Evolutionary conservation across 2,113 vertebrate genomes (phyloP).

Genomic region (Chinchilla lanigera): DNA sequence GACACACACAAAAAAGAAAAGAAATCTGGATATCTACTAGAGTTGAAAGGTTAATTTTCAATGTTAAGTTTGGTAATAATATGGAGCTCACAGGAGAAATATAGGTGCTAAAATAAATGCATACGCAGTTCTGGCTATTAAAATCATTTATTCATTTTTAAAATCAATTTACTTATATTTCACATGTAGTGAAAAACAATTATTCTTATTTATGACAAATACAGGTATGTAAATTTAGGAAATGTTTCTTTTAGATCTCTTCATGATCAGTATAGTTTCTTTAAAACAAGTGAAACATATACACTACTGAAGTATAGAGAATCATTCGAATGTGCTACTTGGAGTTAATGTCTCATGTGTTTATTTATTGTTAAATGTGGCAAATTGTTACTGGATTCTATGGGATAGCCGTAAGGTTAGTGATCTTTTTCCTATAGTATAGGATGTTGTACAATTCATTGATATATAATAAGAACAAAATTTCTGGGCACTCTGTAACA

Average conservation of each 20-base stretch:
- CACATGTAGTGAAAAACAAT: not conserved
- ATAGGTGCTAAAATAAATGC: not conserved
- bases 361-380: not conserved
- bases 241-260: not conserved
- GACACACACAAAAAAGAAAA: too few species aligned
- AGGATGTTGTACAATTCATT: not conserved
- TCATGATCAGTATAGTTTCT: not conserved
- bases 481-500: not conserved
- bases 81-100: not conserved
- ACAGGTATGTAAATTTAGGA: not conserved
- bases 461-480: not conserved
- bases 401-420: not conserved
- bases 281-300: not conserved
- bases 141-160: not conserved
- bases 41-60: not conserved
- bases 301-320: not conserved
- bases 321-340: not conserved
- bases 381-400: not conserved
- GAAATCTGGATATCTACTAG: not conserved
- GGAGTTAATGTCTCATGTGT: not conserved
- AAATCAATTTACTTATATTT: constrained; percentile 4
- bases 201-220: not conserved
- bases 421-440: not conserved
- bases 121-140: not conserved
- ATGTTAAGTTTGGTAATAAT: not conserved